Evolutionary conservation across 2,797 vertebrate species (phyloP).

Genomic region (Acanthis flammea): DNA sequence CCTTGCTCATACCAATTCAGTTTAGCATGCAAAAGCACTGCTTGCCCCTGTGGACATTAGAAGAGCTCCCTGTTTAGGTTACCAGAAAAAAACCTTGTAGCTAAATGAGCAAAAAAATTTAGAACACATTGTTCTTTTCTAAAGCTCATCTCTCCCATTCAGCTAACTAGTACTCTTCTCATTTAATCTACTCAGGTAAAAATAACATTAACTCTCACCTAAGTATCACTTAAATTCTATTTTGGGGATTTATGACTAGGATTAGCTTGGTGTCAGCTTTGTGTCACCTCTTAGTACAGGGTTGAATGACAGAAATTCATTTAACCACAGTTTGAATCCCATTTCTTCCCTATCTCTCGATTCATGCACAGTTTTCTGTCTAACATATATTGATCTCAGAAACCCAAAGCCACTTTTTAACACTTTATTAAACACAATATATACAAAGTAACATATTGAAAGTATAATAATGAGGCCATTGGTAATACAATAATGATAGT

Average conservation of each 20-base stretch:
- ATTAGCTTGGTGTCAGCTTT: slow-evolving; percentile 48
- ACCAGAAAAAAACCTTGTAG: background rate
- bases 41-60: background rate
- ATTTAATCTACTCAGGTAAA: slow-evolving; percentile 34
- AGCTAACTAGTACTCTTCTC: background rate
- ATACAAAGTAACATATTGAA: slow-evolving; percentile 48
- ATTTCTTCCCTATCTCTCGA: slow-evolving; percentile 25
- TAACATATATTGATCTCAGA: slow-evolving; percentile 1
- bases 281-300: slow-evolving; percentile 27
- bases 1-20: background rate
- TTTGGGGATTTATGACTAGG: slow-evolving; percentile 56
- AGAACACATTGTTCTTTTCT: background rate
- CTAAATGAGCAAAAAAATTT: background rate
- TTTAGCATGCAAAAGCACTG: background rate
- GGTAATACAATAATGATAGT: slow-evolving; percentile 33
- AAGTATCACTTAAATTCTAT: slow-evolving; percentile 53
- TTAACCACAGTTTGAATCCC: slow-evolving; percentile 52
- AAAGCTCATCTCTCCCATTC: background rate
- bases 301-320: slow-evolving; percentile 42
- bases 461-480: slow-evolving; percentile 26
- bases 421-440: slow-evolving; percentile 41
- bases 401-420: slow-evolving; percentile 34
- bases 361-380: slow-evolving; percentile 42
- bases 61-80: background rate
- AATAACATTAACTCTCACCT: slow-evolving; percentile 41